These are phyloP conservation scores for Napeogenes sylphis DNA, from an alignment of 2,888 invertebrate species.

Conservation along the genomic window DNA sequence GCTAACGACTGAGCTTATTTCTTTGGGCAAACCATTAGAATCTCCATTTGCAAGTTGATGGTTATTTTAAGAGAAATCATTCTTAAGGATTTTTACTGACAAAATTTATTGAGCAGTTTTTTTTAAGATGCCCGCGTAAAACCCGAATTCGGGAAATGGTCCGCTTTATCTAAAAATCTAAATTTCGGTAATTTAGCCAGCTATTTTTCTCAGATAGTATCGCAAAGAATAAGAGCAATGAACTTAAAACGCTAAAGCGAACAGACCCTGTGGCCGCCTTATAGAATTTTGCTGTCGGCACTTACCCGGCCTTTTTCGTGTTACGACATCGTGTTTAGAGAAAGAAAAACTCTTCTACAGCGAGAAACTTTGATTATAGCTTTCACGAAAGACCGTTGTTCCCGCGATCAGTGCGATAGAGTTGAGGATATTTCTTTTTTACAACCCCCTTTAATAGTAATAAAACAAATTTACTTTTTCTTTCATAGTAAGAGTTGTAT, in stretches of 20 bases:
- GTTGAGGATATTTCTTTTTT: constrained; percentile 70
- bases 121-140: background rate
- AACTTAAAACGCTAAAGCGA: constrained; percentile 64
- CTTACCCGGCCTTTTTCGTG: constrained; percentile 74
- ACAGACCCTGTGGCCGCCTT: constrained; percentile 47
- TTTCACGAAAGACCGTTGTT: constrained; percentile 69
- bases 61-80: constrained; percentile 16
- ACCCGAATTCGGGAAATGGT: background rate
- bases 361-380: constrained; percentile 76
- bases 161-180: constrained; percentile 30
- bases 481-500: constrained; percentile 46
- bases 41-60: constrained; percentile 7
- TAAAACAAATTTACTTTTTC: constrained; percentile 74
- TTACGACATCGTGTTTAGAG: constrained; percentile 75
- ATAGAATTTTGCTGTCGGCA: constrained; percentile 66
- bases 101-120: constrained; percentile 4
- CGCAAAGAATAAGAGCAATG: constrained; percentile 48
- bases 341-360: constrained; percentile 72
- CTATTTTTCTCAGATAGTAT: constrained; percentile 59
- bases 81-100: background rate
- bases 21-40: constrained; percentile 8
- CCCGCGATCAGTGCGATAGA: constrained; percentile 71
- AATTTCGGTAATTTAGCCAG: constrained; percentile 51
- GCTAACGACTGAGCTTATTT: constrained; percentile 16
- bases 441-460: constrained; percentile 72